phyloP scores from a whole-genome alignment of 2,888 invertebrate genomes.

The Cartodere bifasciata region DNA sequence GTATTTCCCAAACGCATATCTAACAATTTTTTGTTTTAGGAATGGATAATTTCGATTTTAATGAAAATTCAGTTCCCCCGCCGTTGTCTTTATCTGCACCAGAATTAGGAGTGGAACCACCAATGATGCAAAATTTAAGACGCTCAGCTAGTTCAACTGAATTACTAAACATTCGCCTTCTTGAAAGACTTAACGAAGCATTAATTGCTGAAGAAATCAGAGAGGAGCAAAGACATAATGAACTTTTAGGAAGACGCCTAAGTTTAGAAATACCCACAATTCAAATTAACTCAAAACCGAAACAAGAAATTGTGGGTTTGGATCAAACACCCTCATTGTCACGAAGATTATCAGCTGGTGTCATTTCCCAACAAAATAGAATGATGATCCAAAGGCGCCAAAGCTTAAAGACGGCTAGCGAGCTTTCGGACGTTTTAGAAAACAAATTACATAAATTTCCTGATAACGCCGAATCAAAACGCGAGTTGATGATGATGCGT shows the following conservation, averaged over 20 bases:
- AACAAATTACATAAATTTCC: slow-evolving; percentile 22
- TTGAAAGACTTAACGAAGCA: slow-evolving; percentile 70
- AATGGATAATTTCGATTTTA: slow-evolving; percentile 43
- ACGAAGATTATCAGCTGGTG: slow-evolving; percentile 39
- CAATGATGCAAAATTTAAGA: slow-evolving; percentile 43
- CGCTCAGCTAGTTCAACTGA: slow-evolving; percentile 73
- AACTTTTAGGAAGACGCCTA: slow-evolving; percentile 13
- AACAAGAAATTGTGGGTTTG: slow-evolving; percentile 35
- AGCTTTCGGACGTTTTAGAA: slow-evolving; percentile 24
- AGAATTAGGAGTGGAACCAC: slow-evolving; percentile 53
- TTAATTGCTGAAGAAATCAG: slow-evolving; percentile 62
- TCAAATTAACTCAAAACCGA: slow-evolving; percentile 40
- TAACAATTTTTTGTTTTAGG: too few relatives aligned
- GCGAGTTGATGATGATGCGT: slow-evolving; percentile 21
- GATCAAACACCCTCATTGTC: slow-evolving; percentile 37
- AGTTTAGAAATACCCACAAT: slow-evolving; percentile 31
- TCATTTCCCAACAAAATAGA: slow-evolving; percentile 27
- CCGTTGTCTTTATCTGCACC: slow-evolving; percentile 74
- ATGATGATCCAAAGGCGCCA: slow-evolving; percentile 29
- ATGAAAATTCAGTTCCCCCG: slow-evolving; percentile 59
- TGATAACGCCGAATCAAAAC: slow-evolving; percentile 19
- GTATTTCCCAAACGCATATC: too few relatives aligned
- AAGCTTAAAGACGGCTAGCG: slow-evolving; percentile 25
- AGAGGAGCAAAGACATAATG: slow-evolving; percentile 19
- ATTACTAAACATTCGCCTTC: slow-evolving; percentile 66